Evolutionary conservation across 2,888 invertebrate species (phyloP).

Genomic region (Dryadula phaetusa): DNA sequence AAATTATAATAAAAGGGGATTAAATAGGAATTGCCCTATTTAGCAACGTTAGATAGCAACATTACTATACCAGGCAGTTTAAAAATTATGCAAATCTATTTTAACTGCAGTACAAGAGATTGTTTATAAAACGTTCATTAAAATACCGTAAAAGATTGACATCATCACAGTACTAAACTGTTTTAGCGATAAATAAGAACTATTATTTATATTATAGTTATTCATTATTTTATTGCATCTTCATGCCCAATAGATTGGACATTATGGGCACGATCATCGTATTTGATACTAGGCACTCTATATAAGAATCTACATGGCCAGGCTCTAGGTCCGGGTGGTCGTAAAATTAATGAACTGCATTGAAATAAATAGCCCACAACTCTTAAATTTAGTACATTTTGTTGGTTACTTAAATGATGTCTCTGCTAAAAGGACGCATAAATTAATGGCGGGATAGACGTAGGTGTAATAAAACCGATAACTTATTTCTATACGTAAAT

Average conservation of each 20-base stretch:
- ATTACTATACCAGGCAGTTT: background rate
- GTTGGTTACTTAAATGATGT: conserved; percentile 38
- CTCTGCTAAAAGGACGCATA: conserved; percentile 48
- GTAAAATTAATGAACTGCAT: conserved; percentile 37
- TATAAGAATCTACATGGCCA: conserved; percentile 40
- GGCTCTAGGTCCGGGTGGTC: conserved; percentile 35
- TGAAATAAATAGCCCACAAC: conserved; percentile 36
- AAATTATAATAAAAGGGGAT: no score
- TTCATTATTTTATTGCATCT: conserved; percentile 48
- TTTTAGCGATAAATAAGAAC: background rate
- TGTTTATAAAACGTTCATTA: conserved; percentile 24
- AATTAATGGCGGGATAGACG: conserved; percentile 41
- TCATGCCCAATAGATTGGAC: conserved; percentile 53
- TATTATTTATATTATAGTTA: conserved; percentile 37
- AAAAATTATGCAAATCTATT: background rate
- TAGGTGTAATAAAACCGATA: conserved; percentile 41
- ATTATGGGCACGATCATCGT: conserved; percentile 45
- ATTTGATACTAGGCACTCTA: conserved; percentile 53
- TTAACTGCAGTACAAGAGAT: background rate
- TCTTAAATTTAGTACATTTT: conserved; percentile 29
- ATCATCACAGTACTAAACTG: conserved; percentile 33
- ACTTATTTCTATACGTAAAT: conserved; percentile 45
- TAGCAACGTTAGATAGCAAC: no score
- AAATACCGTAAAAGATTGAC: conserved; percentile 36
- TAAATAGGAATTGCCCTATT: no score